These are phyloP conservation scores for Dicrurus megarhynchus DNA, from an alignment of 2,113 vertebrate genomes.

Conservation along the genomic window DNA sequence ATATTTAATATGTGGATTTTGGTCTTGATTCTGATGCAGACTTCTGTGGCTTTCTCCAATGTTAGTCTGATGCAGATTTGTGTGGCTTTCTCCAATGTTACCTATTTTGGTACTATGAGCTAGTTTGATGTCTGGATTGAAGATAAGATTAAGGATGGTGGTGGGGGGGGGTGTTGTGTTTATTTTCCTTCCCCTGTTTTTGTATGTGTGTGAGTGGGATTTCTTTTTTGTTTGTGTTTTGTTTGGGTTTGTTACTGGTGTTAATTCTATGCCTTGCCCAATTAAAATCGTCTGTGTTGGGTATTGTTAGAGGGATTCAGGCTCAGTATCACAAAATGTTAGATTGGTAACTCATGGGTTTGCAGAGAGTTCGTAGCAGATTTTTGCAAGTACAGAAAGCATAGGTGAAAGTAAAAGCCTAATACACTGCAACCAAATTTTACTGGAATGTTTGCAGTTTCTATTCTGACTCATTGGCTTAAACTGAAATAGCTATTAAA, in stretches of 20 bases:
- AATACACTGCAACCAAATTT: not conserved
- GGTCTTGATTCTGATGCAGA: not conserved
- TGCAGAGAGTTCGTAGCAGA: not conserved
- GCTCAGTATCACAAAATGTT: not conserved
- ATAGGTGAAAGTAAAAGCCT: not conserved
- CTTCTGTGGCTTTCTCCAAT: not conserved
- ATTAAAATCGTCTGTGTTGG: not conserved
- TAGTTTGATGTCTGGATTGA: not conserved
- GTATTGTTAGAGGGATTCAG: not conserved
- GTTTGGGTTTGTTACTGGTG: not conserved
- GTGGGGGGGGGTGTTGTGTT: rapidly evolving
- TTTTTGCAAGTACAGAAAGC: not conserved
- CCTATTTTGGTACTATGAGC: not conserved
- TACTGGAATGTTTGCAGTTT: not conserved
- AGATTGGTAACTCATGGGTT: not conserved
- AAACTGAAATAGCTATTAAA: not conserved
- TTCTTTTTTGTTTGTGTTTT: not conserved
- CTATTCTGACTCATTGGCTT: not conserved
- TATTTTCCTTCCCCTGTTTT: too few species aligned
- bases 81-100: not conserved
- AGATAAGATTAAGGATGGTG: not conserved
- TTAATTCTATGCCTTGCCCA: not conserved
- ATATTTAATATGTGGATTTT: not conserved
- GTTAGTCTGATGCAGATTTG: not conserved
- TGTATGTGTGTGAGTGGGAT: not conserved